phyloP scores from a whole-genome alignment of 2,888 invertebrate genomes.

The Pecten maximus region DNA sequence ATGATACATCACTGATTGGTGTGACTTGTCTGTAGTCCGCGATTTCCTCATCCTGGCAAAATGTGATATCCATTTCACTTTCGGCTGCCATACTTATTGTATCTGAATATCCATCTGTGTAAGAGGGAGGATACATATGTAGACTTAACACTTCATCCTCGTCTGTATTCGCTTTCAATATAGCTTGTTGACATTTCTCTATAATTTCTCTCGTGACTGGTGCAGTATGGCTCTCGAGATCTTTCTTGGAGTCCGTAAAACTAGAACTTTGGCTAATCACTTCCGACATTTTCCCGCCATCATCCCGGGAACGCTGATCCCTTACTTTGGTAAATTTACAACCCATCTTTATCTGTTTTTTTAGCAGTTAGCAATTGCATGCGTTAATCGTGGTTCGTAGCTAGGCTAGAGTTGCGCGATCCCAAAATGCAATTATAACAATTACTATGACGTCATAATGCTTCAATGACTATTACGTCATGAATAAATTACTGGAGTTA shows the following conservation, averaged over 20 bases:
- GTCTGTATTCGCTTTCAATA: not conserved
- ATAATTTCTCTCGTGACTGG: not conserved
- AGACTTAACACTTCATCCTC: not conserved
- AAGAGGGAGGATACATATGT: not conserved
- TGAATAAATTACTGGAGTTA: too few relatives aligned
- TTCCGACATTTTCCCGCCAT: not conserved
- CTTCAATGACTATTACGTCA: conserved; percentile 2
- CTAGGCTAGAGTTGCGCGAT: conserved; percentile 12
- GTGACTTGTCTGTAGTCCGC: not conserved
- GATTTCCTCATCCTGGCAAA: not conserved
- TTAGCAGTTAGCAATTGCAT: not conserved
- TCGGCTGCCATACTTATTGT: not conserved
- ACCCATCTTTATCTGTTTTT: not conserved
- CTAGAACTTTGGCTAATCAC: conserved; percentile 20
- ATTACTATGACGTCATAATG: conserved; percentile 11
- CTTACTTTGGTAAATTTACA: not conserved
- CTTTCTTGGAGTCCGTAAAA: conserved; percentile 15
- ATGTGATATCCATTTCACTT: not conserved
- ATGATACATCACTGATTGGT: not conserved
- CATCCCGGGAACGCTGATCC: not conserved
- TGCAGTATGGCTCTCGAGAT: not conserved
- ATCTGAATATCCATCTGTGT: not conserved
- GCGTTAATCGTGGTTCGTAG: not conserved
- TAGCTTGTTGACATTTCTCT: not conserved
- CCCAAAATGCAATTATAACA: conserved; percentile 30